Conservation (phyloP, 2,113 vertebrate genomes). For the Chaetops frenatus region DNA sequence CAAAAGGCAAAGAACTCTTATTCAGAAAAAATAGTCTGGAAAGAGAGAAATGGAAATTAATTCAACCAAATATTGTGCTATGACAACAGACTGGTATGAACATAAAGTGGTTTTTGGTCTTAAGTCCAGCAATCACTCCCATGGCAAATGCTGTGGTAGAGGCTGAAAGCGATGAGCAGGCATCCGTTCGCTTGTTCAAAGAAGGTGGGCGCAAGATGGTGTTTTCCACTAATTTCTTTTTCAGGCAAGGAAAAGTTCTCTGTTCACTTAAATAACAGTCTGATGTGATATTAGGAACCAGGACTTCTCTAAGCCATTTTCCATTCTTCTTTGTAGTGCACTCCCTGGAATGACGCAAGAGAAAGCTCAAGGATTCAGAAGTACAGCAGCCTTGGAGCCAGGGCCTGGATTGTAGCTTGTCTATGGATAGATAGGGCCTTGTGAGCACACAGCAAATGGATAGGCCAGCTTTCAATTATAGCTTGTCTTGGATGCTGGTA, state of each 20-base stretch:
- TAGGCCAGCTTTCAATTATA: not conserved
- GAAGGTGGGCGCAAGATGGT: not conserved
- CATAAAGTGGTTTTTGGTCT: not conserved
- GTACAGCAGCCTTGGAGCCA: not conserved
- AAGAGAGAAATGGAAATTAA: not conserved
- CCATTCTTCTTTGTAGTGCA: not conserved
- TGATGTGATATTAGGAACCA: accelerated
- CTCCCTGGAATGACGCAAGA: not conserved
- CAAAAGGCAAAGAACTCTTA: slow-evolving; percentile 18
- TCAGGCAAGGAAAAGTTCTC: not conserved
- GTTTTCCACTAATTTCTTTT: not conserved
- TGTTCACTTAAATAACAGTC: not conserved
- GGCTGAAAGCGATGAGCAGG: accelerated
- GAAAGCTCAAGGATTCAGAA: not conserved
- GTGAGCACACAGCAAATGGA: not conserved
- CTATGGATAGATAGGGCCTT: not conserved
- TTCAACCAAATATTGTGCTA: not conserved
- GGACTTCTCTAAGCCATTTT: not conserved
- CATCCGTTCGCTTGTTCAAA: not conserved
- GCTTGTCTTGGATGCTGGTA: not conserved
- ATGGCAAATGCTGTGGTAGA: not conserved
- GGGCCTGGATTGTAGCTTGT: not conserved
- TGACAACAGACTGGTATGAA: not conserved
- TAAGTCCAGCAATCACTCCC: not conserved
- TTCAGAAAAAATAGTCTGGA: not conserved